Evolutionary conservation across 2,888 invertebrate species (phyloP).

Genomic region (Meiosimyza decipiens): DNA sequence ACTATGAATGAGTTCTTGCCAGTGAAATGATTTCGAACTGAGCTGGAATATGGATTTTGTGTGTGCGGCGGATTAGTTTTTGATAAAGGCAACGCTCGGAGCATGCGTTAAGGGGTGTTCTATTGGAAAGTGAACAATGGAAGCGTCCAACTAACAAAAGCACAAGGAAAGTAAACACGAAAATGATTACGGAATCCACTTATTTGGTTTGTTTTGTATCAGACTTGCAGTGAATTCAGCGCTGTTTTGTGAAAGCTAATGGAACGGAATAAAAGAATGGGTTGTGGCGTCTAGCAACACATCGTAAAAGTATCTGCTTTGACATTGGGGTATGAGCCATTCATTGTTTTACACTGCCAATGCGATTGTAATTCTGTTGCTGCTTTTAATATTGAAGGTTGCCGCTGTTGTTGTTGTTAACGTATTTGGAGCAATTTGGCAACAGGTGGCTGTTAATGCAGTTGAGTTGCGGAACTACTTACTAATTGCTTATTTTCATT

Average conservation of each 20-base stretch:
- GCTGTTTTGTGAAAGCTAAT: not conserved
- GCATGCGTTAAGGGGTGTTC: conserved; percentile 42
- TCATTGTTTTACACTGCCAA: no score
- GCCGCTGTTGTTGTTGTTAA: no score
- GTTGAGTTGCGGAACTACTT: no score
- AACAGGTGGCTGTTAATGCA: no score
- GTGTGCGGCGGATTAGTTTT: conserved; percentile 14
- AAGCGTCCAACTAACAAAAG: conserved; percentile 8
- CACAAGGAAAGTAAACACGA: not conserved
- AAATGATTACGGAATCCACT: not conserved
- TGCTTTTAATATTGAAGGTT: no score
- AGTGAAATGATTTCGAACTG: conserved; percentile 28
- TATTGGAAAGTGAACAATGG: conserved; percentile 21
- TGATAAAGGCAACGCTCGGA: conserved; percentile 12
- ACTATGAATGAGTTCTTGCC: conserved; percentile 12
- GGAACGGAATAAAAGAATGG: no score
- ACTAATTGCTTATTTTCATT: no score
- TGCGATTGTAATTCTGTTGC: no score
- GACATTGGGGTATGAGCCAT: no score
- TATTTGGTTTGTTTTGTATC: not conserved
- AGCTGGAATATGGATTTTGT: conserved; percentile 29
- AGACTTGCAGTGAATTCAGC: conserved; percentile 1
- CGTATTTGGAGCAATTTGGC: no score
- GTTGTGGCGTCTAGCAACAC: no score
- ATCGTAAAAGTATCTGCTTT: no score